phyloP scores from a whole-genome alignment of 2,113 vertebrate species.

The Phaethon lepturus region DNA sequence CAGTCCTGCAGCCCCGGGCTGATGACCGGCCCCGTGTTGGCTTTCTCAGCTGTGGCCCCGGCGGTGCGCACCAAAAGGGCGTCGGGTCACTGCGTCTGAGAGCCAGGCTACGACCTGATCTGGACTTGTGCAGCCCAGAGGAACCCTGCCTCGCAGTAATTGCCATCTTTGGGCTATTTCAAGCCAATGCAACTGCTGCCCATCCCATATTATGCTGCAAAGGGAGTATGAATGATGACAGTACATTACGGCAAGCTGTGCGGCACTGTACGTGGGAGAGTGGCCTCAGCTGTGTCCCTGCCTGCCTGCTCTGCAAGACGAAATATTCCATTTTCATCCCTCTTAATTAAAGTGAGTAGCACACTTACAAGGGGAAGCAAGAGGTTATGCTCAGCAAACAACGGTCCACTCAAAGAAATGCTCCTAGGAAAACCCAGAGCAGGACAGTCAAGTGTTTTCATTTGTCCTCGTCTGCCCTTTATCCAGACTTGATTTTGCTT shows the following conservation, averaged over 20 bases:
- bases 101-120: background rate
- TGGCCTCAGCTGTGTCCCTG: constrained; percentile 38
- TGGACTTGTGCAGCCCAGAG: background rate
- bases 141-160: background rate
- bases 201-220: background rate
- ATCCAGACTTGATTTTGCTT: background rate
- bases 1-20: background rate
- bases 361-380: constrained; percentile 8
- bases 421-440: background rate
- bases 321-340: constrained; percentile 13
- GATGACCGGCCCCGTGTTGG: background rate
- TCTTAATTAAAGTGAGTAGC: constrained; percentile 36
- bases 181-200: background rate
- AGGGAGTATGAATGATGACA: constrained; percentile 16
- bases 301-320: constrained; percentile 21
- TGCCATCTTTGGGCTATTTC: background rate
- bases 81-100: background rate
- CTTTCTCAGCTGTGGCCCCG: background rate
- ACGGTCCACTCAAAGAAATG: background rate
- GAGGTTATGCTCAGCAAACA: constrained; percentile 47
- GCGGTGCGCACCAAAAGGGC: background rate
- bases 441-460: constrained; percentile 34
- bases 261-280: background rate
- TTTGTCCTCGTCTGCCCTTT: constrained; percentile 8
- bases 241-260: constrained; percentile 13